Evolutionary conservation across 2,797 vertebrate species (phyloP).

Genomic region (Chelon labrosus): DNA sequence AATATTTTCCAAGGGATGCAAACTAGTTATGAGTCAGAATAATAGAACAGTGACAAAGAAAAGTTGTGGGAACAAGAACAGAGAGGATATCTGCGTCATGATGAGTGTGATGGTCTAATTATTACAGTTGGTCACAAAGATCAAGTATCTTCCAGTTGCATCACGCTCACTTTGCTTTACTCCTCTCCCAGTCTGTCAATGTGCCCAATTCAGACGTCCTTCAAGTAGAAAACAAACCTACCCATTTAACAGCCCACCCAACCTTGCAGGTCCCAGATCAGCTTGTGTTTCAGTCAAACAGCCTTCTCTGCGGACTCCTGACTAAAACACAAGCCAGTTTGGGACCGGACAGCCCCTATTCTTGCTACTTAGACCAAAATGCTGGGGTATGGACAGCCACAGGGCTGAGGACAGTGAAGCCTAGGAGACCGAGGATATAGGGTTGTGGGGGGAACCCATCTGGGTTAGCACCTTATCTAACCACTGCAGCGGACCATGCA

Average conservation of each 20-base stretch:
- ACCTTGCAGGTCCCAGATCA: constrained; percentile 61
- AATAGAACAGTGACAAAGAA: constrained; percentile 74
- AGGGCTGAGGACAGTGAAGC: constrained; percentile 67
- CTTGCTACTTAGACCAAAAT: constrained; percentile 82
- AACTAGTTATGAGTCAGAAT: constrained; percentile 82
- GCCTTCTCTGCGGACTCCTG: constrained; percentile 4
- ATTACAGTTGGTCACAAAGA: constrained; percentile 96
- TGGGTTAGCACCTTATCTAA: constrained; percentile 99
- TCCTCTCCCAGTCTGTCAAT: constrained; percentile 84
- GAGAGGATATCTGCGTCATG: constrained; percentile 74
- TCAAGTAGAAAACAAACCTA: constrained; percentile 89
- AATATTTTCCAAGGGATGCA: constrained; percentile 81
- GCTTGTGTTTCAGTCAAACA: constrained; percentile 57
- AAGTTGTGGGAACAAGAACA: constrained; percentile 66
- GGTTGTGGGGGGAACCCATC: constrained; percentile 99
- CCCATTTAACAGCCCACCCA: constrained; percentile 56
- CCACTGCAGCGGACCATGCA: constrained; percentile 98
- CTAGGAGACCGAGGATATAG: constrained; percentile 99
- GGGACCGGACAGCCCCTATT: constrained; percentile 52
- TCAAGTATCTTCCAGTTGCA: constrained; percentile 96
- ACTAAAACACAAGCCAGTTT: constrained; percentile 57
- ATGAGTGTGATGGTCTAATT: constrained; percentile 84
- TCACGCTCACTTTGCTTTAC: constrained; percentile 77
- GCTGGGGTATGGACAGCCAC: constrained; percentile 82
- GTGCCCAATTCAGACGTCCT: constrained; percentile 91